Conservation (phyloP, 2,797 vertebrate species). For the Antennarius maculatus region DNA sequence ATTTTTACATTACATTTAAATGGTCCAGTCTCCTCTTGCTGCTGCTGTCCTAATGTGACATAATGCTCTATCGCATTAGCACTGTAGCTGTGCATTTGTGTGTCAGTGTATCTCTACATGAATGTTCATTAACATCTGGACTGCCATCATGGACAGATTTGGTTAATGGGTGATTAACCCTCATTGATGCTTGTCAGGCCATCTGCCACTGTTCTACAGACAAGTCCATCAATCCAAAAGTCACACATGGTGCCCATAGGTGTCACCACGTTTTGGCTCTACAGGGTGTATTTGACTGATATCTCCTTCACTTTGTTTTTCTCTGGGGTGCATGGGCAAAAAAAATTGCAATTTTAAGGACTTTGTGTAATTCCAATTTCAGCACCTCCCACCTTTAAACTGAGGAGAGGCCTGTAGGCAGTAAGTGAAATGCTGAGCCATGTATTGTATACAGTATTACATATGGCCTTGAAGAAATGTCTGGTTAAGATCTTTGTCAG, state of each 20-base stretch:
- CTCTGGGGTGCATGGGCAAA: neutral
- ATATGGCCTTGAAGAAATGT: neutral
- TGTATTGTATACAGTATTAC: no score
- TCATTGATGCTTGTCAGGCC: conserved; percentile 33
- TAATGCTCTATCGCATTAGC: no score
- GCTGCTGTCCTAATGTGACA: no score
- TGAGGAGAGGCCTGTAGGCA: neutral
- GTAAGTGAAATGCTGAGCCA: neutral
- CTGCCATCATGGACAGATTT: conserved; percentile 31
- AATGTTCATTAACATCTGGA: conserved; percentile 48
- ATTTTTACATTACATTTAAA: no score
- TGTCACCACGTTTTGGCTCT: neutral
- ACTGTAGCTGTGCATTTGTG: conserved; percentile 15
- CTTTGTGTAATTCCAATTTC: neutral
- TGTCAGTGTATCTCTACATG: neutral
- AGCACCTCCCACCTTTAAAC: neutral
- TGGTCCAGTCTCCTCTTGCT: no score
- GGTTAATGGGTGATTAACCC: conserved; percentile 48
- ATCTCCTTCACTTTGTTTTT: neutral
- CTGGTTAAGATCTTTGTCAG: neutral
- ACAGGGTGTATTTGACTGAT: neutral
- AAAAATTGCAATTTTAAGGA: neutral
- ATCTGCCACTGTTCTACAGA: conserved; percentile 33
- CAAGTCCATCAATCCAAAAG: neutral
- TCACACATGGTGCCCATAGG: neutral